Percentiles rank a stretch among this genome's conserved stretches.
These are phyloP conservation scores for Andrena camellia DNA, from an alignment of 2,888 invertebrate genomes.

Conservation along the genomic window DNA sequence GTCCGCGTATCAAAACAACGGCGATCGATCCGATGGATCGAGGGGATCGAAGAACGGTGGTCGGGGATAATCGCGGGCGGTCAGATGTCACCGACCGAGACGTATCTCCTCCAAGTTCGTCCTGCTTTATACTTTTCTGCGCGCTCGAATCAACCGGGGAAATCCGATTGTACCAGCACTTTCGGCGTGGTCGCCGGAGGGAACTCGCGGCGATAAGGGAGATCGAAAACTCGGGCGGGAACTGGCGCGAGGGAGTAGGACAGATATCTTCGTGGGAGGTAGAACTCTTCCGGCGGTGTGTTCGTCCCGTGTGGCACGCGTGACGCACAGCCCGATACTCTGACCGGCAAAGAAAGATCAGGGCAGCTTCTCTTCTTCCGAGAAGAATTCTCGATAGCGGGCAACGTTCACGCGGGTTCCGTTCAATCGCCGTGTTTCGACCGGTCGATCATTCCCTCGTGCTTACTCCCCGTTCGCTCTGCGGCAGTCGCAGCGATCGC, in stretches of 20 bases:
- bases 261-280: constrained; percentile 57
- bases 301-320: constrained; percentile 59
- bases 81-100: constrained; percentile 23
- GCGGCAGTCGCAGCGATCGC: too few species aligned
- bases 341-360: constrained; percentile 13
- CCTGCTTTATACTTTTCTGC: neutral
- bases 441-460: constrained; percentile 25
- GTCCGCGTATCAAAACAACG: neutral
- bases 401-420: constrained; percentile 30
- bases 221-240: neutral
- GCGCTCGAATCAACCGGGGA: neutral
- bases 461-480: too few species aligned
- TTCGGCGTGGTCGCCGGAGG: neutral
- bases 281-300: constrained; percentile 47
- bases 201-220: too few species aligned
- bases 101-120: neutral
- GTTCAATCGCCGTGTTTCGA: constrained; percentile 17
- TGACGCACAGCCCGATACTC: constrained; percentile 47
- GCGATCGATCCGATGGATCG: too few species aligned
- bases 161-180: neutral
- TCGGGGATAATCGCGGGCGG: neutral
- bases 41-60: neutral
- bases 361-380: constrained; percentile 18
- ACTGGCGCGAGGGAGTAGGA: constrained; percentile 1
- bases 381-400: constrained; percentile 15